phyloP scores from a whole-genome alignment of 2,113 vertebrate genomes.

The Harpagus bidentatus region DNA sequence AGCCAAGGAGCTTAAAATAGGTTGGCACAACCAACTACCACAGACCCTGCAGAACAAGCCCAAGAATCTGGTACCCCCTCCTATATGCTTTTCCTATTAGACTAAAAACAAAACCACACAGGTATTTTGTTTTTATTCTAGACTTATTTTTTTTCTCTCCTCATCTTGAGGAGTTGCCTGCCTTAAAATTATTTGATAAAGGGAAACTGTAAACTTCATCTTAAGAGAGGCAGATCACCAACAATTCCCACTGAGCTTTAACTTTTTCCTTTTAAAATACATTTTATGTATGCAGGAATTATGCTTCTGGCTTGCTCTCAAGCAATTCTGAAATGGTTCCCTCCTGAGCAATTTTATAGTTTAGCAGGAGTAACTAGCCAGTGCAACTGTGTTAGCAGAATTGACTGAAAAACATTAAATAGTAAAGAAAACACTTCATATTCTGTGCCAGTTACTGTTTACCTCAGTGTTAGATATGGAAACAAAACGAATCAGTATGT shows the following conservation, averaged over 20 bases:
- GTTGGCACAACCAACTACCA: not conserved
- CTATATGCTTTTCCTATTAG: not conserved
- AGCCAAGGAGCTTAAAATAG: not conserved
- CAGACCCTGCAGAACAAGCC: not conserved
- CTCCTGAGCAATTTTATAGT: slow-evolving; percentile 22
- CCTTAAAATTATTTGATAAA: slow-evolving; percentile 29
- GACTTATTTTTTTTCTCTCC: not conserved
- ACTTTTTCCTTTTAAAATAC: not conserved
- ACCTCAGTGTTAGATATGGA: slow-evolving; percentile 19
- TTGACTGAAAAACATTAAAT: not conserved
- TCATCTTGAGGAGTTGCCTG: not conserved
- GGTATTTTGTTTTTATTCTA: not conserved
- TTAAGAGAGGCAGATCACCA: slow-evolving; percentile 20
- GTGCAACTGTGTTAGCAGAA: not conserved
- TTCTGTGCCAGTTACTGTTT: slow-evolving; percentile 39
- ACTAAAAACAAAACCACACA: not conserved
- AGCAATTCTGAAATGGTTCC: not conserved
- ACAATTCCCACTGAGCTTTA: not conserved
- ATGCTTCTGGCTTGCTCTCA: slow-evolving; percentile 1
- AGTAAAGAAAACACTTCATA: not conserved
- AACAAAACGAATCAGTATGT: not conserved
- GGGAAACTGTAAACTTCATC: not conserved
- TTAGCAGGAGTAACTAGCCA: slow-evolving; percentile 17
- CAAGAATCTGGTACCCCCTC: not conserved
- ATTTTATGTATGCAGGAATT: not conserved